Base-by-base conservation (phyloP, 1,140 invertebrate species). In the Thrips palmi region DNA sequence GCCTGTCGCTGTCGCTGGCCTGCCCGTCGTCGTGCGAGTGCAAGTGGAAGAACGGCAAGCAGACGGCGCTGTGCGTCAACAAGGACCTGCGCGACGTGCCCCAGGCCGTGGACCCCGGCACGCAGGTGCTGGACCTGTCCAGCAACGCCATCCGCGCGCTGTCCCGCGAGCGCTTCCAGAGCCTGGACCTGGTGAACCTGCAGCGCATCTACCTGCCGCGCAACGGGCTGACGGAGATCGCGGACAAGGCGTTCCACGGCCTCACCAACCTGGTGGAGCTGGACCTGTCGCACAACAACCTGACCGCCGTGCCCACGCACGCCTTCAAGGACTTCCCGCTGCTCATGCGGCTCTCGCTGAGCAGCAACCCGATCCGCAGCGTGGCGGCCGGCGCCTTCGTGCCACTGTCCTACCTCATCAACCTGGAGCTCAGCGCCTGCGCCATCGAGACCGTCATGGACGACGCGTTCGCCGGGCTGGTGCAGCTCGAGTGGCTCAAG, bases 41-140 rank as follows among this genome's bases (percentile, higher is more conserved):
- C 61, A 88, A 85, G 50, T 89, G 86, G 86, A 89, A 87, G 55
- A 74, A 77, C 49, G 86, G 85, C 2, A 91, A 91, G 53, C 74
- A 85, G 50, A 82, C 79, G 41, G 83, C 87, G 2, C 84, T 89
- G 52, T 91, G 85, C 57, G 66, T 73, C 8, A 71, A 75, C 30
- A 74, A 75, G 53, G 68, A 69, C 22, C 58, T 86, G n/a, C 68
- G 71, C 25, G 62, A 68, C 4, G 70, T 86, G 28, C 87, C 88
- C 1, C 68, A 71, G 43, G 76, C 78, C 19, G 74, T 92, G 46
- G 77, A 85, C 47, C 71, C 78, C n/a, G 82, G 75, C 46, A 87
- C 83, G 0, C 84, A 92, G 62, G 85, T 89, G 4, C 57, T 91
- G 19, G 81, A 89, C 49, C 74, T 91, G 41, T 71, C 76, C 7